Conservation (phyloP, 2,888 invertebrate genomes). For the Leptopterna dolabrata region DNA sequence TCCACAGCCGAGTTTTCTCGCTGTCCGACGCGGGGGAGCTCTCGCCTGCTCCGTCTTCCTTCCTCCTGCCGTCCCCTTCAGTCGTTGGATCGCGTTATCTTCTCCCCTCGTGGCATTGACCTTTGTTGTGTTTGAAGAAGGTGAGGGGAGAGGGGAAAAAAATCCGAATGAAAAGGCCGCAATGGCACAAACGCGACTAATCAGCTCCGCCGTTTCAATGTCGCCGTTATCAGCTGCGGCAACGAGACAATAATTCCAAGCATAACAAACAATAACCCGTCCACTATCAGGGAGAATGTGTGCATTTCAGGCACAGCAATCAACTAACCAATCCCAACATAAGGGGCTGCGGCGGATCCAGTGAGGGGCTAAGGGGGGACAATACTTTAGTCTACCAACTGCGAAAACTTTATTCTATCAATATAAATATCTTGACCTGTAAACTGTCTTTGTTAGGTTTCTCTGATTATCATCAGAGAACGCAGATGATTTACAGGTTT, state of each 20-base stretch:
- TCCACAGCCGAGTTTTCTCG: neutral
- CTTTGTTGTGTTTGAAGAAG: neutral
- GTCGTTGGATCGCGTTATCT: neutral
- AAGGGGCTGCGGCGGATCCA: too few relatives aligned
- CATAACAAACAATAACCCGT: neutral
- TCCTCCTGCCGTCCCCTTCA: neutral
- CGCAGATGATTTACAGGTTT: too few relatives aligned
- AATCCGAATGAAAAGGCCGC: neutral
- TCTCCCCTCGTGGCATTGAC: conserved; percentile 13
- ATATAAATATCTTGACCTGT: too few relatives aligned
- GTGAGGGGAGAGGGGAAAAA: neutral
- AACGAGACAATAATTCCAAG: neutral
- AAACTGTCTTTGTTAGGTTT: too few relatives aligned
- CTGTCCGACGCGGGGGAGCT: neutral
- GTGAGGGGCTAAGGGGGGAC: too few relatives aligned
- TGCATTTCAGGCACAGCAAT: neutral
- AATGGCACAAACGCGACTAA: neutral
- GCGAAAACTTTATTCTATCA: too few relatives aligned
- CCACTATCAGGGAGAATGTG: neutral
- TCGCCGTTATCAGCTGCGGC: neutral
- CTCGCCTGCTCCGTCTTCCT: neutral
- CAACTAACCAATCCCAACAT: too few relatives aligned
- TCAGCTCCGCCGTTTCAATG: neutral
- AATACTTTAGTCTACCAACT: too few relatives aligned
- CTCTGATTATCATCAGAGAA: too few relatives aligned